Evolutionary conservation across 1,140 invertebrate genomes (phyloP), one percentile per base, ranked within the genome.

Genomic region (Xylocopa sonorina): DNA sequence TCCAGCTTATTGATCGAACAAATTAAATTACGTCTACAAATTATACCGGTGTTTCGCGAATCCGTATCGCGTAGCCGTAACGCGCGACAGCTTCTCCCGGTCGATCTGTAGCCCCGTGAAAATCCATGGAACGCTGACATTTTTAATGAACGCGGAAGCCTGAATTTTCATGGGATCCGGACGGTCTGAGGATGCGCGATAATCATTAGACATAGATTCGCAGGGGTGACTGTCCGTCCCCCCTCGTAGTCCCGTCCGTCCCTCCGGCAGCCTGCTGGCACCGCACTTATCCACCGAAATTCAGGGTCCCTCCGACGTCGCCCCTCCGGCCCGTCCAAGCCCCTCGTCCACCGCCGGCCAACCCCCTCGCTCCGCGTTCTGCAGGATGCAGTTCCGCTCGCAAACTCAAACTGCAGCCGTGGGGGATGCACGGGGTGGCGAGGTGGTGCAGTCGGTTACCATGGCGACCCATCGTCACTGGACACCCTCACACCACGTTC

Each of bases 361-460:
- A 29, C 57, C 32, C 68, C 67, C 50, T 55, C 71, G 63, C 80
- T n/a, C n/a, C n/a, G n/a, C 66, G 83, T 76, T 81, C 51, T 66
- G 79, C 82, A 88, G 87, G 86, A 88, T 89, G 88, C 88, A 89
- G 88, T 87, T 85, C 85, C 88, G 86, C 81, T 88, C 84, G 84
- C 89, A 90, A 91, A 91, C 89, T 91, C 89, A 85, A 90, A 90
- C 87, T 91, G 91, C 90, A 92, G 88, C 89, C 87, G 89, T 86
- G 81, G 88, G 88, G 88, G 89, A 88, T 89, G 85, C 89, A 88
- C 84, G 81, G 90, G 89, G 85, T 81, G 85, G 87, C 85, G 89
- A 88, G 88, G 89, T 88, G 90, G 89, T 92, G 91, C 91, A 93
- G 92, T 92, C 92, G 91, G 92, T 93, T 92, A 86, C 92, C 90